Evolutionary conservation across 2,888 invertebrate genomes (phyloP), one percentile per base, ranked within the genome.

Genomic region (Tipula unca): DNA sequence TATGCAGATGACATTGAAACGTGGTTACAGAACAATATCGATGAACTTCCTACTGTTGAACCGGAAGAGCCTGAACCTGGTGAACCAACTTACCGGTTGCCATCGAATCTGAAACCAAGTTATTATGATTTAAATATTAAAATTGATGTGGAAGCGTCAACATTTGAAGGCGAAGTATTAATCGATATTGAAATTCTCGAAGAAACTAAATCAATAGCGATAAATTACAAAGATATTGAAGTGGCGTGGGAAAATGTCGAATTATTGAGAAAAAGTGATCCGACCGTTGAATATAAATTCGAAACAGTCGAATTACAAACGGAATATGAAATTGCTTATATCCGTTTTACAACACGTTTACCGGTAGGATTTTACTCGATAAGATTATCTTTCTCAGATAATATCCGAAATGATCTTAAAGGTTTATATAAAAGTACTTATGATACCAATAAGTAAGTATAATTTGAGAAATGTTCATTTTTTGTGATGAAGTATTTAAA

Each of bases 51-150:
- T 32, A 6, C 4, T 6, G 6, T 4, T 32, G 10, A 2, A 32
- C 3, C 83, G 0, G 32, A 83, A n/a, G n/a, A n/a, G n/a, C n/a
- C n/a, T 10, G 10, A 69, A 1, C 13, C 48, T 17, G n/a, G 6
- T 54, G 69, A 25, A 69, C 5, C n/a, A 5, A n/a, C 3, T 3
- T 14, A 17, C 13, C 36, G 84, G 13, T 20, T 84, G 25, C 84
- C 84, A 20, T 35, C 4, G 17, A 36, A 17, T 36, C 25, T 85
- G 1, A 32, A 13, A 32, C 86, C 86, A 85, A 20, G 17, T 29
- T 25, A 35, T n/a, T 86, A 86, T 35, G 85, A 85, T 85, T 82
- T 86, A 17, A 32, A 29, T 13, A 85, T 86, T 2, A 42, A 14
- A 39, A 69, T 86, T n/a, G 86, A 86, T 85, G 17, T 85, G 6